Conservation (phyloP, 2,113 vertebrate species). For the Centropristis striata region DNA sequence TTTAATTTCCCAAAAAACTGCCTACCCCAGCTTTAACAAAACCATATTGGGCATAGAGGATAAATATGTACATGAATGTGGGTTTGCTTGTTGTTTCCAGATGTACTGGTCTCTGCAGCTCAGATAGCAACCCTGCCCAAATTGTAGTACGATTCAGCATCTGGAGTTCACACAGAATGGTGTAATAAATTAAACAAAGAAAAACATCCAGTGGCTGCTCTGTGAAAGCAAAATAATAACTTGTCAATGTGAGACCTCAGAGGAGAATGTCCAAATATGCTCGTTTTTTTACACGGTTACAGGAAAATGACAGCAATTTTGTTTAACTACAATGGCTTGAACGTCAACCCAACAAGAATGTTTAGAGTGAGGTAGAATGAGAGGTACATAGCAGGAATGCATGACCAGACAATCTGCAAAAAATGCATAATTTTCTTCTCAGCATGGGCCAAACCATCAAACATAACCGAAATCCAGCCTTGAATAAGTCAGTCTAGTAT, state of each 20-base stretch:
- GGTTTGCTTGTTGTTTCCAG: background rate
- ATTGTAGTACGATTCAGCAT: constrained; percentile 11
- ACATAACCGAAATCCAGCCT: background rate
- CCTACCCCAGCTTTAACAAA: no score
- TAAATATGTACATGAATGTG: background rate
- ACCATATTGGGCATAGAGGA: background rate
- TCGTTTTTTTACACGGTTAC: background rate
- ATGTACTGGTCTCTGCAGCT: background rate
- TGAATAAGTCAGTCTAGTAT: background rate
- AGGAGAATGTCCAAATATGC: constrained; percentile 2
- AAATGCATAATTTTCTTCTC: background rate
- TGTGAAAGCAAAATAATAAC: constrained; percentile 20
- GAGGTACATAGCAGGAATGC: background rate
- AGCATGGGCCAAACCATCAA: background rate
- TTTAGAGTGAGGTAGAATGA: background rate
- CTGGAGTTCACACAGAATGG: background rate
- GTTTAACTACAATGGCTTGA: constrained; percentile 5
- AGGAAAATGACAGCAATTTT: constrained; percentile 35
- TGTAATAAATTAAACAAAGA: constrained; percentile 8
- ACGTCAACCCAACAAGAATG: background rate
- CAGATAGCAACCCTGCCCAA: background rate
- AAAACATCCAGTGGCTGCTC: constrained; percentile 14
- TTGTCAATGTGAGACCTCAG: constrained; percentile 18
- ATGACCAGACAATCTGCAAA: background rate
- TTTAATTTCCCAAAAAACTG: no score